Evolutionary conservation across 2,113 vertebrate genomes (phyloP).

Genomic region (Sakesphorus luctuosus): DNA sequence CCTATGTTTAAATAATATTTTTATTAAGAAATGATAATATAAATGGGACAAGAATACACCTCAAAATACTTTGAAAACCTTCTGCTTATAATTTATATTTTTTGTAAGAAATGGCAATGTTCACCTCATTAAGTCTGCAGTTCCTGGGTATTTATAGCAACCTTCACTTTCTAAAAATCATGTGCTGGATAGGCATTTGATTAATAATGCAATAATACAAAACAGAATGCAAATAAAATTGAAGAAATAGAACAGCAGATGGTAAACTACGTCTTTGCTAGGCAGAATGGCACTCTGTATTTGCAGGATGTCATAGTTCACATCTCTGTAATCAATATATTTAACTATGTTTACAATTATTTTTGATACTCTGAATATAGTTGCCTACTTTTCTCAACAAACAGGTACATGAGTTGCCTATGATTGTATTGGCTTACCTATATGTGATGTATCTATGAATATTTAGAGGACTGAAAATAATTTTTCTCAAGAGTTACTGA

Average conservation of each 20-base stretch:
- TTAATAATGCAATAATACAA: slow-evolving; percentile 41
- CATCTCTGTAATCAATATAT: slow-evolving; percentile 19
- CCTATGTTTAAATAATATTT: background rate
- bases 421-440: background rate
- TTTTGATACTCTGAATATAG: slow-evolving; percentile 28
- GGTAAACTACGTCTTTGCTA: background rate
- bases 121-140: background rate
- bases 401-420: background rate
- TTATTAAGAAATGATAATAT: background rate
- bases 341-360: slow-evolving; percentile 19
- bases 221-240: slow-evolving; percentile 40
- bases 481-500: background rate
- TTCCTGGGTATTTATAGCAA: slow-evolving; percentile 14
- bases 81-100: background rate
- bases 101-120: background rate
- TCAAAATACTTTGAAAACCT: background rate
- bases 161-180: slow-evolving; percentile 44
- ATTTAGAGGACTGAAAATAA: slow-evolving; percentile 21
- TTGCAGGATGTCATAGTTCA: slow-evolving; percentile 33
- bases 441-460: background rate
- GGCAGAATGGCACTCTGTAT: background rate
- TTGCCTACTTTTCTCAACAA: slow-evolving; percentile 13
- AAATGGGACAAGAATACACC: background rate
- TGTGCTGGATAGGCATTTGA: slow-evolving; percentile 8
- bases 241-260: slow-evolving; percentile 50